These are phyloP conservation scores for Cyrtonyx montezumae DNA, from an alignment of 2,113 vertebrate genomes.

Conservation along the genomic window DNA sequence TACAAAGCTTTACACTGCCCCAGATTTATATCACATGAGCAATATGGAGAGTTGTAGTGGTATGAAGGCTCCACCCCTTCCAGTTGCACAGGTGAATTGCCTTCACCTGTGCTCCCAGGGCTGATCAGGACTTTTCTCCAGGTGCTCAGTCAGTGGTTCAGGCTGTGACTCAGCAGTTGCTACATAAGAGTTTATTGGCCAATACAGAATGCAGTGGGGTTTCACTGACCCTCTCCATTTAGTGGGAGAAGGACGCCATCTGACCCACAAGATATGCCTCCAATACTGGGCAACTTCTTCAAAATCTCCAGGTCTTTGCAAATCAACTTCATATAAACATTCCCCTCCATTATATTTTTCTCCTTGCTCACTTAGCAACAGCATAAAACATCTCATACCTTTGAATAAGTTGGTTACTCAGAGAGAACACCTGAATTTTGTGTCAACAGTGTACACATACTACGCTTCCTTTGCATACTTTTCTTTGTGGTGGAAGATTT, in stretches of 20 bases:
- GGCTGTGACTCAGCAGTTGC: too few species aligned
- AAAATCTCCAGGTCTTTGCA: not conserved
- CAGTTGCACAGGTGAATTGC: too few species aligned
- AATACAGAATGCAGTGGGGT: not conserved
- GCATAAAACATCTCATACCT: not conserved
- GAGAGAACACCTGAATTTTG: not conserved
- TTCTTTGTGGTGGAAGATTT: not conserved
- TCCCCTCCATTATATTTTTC: not conserved
- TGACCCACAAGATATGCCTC: not conserved
- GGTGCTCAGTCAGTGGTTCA: too few species aligned
- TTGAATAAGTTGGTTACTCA: not conserved
- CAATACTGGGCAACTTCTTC: not conserved
- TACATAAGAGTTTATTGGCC: not conserved
- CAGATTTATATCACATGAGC: not conserved
- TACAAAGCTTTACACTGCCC: not conserved
- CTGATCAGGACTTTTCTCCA: too few species aligned
- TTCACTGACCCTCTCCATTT: not conserved
- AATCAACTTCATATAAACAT: not conserved
- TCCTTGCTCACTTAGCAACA: not conserved
- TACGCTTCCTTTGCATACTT: not conserved
- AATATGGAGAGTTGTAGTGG: not conserved
- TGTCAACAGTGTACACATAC: fast-evolving
- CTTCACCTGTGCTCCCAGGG: too few species aligned
- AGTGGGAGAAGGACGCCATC: not conserved
- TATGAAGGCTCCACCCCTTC: too few species aligned